phyloP scores from a whole-genome alignment of 2,113 vertebrate species.

The Tenrec ecaudatus region DNA sequence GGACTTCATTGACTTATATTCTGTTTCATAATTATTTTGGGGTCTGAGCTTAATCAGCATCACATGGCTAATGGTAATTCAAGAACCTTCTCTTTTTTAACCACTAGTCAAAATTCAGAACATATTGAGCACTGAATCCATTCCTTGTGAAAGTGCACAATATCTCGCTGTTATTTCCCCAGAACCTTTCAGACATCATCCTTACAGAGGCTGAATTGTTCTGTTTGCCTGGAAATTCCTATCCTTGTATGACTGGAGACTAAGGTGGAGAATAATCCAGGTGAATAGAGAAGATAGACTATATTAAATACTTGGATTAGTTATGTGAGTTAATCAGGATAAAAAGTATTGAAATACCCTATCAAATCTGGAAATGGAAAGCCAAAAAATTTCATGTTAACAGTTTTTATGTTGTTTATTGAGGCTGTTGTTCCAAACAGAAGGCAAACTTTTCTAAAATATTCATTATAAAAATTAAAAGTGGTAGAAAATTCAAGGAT shows the following conservation, averaged over 20 bases:
- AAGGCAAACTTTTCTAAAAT: background rate
- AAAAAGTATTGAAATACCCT: background rate
- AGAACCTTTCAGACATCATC: background rate
- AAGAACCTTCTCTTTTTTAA: constrained; percentile 35
- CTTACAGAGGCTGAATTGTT: background rate
- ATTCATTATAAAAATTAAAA: constrained; percentile 10
- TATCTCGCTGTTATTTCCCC: constrained; percentile 9
- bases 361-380: background rate
- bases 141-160: background rate
- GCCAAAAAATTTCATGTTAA: background rate
- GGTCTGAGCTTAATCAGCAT: background rate
- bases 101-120: constrained; percentile 16
- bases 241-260: background rate
- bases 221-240: constrained; percentile 25
- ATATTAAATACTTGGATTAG: constrained; percentile 18
- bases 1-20: background rate
- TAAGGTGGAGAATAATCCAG: background rate
- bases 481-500: background rate
- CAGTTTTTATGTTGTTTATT: background rate
- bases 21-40: background rate
- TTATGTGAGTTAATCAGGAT: constrained; percentile 25
- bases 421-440: background rate
- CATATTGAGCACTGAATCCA: background rate
- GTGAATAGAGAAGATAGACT: background rate
- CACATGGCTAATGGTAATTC: constrained; percentile 34